Evolutionary conservation across 2,113 vertebrate genomes (phyloP), one percentile per base, ranked within the genome.

Genomic region (Brienomyrus longianalis): DNA sequence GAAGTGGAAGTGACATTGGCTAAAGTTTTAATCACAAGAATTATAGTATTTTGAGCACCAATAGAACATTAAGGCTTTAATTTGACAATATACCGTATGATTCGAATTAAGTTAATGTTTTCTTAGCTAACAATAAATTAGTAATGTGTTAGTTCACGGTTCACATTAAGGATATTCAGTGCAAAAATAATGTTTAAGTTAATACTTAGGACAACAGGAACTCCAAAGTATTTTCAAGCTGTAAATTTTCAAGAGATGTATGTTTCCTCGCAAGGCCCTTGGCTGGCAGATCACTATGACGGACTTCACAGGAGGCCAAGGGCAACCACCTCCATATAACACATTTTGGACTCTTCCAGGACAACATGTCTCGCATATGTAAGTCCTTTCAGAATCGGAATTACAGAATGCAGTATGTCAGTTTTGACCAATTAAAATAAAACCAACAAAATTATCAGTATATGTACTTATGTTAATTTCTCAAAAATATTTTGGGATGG

Each of bases 281-380:
- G 86, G 27, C 62, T 89, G 88, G 21, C 88, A 8, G 90, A 66
- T 83, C 77, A 87, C 89, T 77, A 92, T 90, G 89, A 96, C 95
- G 95, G 95, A 94, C 50, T 95, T 95, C 94, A 77, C 93, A 74
- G 93, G 93, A 50, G 92, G 91, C 92, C 92, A 93, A 91, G 91
- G 91, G 11, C 92, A 93, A 11, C 87, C 90, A 10, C 77, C 94
- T 88, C 45, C 89, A 6, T 92, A 94, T 90, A 89, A 90, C 70
- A 94, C 92, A 92, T 95, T 89, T 91, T 92, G 91, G 56, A 95
- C 94, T 21, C 51, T 95, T 91, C 94, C 94, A 92, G 92, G 93
- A 62, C 93, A 92, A 91, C 93, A 90, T 70, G 93, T 43, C 83
- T 19, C 93, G 91, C 92, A 94, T 43, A 92, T 54, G 95, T 93